Conservation (phyloP, 2,888 invertebrate genomes). For the Nephrotoma guestfalica region DNA sequence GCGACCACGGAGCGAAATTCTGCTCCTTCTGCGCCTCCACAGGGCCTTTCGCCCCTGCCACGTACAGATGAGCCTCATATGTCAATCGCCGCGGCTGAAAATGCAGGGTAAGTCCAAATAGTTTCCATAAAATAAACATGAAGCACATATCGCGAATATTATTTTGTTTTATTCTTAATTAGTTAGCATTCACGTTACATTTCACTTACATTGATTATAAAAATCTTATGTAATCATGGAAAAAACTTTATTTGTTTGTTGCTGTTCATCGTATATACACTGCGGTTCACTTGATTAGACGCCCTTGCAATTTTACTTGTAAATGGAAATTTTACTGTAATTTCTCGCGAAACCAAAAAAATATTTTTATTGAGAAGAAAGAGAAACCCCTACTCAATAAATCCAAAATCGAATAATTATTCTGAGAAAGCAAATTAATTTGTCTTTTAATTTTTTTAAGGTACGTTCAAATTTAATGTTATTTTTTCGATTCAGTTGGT, state of each 20-base stretch:
- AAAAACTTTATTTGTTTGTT: background rate
- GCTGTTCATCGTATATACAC: background rate
- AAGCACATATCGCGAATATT: background rate
- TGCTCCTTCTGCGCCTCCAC: slow-evolving; percentile 21
- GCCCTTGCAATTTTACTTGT: too few species aligned
- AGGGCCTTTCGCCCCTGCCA: slow-evolving; percentile 32
- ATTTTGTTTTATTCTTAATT: background rate
- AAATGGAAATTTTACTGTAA: too few species aligned
- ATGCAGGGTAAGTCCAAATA: slow-evolving; percentile 31
- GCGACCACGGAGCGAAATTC: slow-evolving; percentile 22
- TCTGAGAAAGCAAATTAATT: too few species aligned
- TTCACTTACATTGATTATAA: background rate
- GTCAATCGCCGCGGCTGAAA: slow-evolving; percentile 36
- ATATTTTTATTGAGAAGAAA: too few species aligned
- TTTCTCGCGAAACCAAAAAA: too few species aligned
- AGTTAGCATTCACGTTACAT: background rate
- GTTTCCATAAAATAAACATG: background rate
- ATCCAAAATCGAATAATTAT: too few species aligned
- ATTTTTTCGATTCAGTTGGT: too few species aligned
- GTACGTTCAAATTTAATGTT: too few species aligned
- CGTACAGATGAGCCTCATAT: slow-evolving; percentile 35
- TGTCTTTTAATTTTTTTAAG: too few species aligned
- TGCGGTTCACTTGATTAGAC: too few species aligned
- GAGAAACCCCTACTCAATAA: too few species aligned
- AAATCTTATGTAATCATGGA: background rate